Evolutionary conservation across 2,797 vertebrate genomes (phyloP), one percentile per base, ranked within the genome.

Genomic region (Sebastes cheni): DNA sequence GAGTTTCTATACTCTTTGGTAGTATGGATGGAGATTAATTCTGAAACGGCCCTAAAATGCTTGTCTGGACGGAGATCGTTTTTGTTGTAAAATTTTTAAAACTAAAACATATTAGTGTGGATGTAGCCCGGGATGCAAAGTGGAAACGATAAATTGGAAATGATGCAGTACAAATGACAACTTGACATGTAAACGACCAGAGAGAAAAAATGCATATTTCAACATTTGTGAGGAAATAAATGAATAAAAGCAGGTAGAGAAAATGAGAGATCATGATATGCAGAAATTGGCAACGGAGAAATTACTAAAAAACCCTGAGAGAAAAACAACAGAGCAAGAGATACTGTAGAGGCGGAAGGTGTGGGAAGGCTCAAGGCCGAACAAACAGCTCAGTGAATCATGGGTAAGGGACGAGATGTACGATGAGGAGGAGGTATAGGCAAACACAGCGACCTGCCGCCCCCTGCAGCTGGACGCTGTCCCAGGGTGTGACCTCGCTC

Each of bases 401-500:
- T 90, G 92, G 88, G 86, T 75, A 75, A 62, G 12, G 67, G 73
- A 62, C 0, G 20, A 27, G 61, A 77, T 72, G 81, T 74, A 71
- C 8, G 54, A 39, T 36, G 30, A 56, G 59, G 81, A 81, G 86
- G 81, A 89, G 75, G 64, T 67, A 46, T 30, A 34, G 60, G 74
- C 72, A 93, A 92, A 93, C 86, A 89, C 61, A 34, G 0, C 1
- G 11, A 39, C 36, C 61, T 64, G 5, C 55, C 34, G n/a, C 84
- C 78, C 67, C 75, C 72, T 80, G 83, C 90, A 93, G 90, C 82
- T 92, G 90, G 84, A 84, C 25, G 79, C 58, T 46, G 77, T 94
- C 90, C 85, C 93, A 93, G 87, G 91, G 88, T 87, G 86, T 89
- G 89, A 91, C 85, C 90, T 66, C 36, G 1, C 39, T 79, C 72